Evolutionary conservation across 2,113 vertebrate genomes (phyloP), one percentile per base, ranked within the genome.

Genomic region (Pelmatolapia mariae): DNA sequence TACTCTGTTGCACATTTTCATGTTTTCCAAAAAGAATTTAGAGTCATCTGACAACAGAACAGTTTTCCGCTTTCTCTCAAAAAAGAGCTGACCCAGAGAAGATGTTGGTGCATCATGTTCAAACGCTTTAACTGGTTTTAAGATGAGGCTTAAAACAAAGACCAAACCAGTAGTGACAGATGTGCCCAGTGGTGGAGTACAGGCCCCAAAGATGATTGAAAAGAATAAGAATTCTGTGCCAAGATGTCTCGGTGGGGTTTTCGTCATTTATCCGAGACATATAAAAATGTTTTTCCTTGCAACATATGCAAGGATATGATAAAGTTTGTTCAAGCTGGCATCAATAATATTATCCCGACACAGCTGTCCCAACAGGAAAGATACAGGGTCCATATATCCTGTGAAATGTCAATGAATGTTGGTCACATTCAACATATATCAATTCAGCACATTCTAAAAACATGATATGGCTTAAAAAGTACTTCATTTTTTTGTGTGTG

Each of bases 271-370:
- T 63, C 59, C 0, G 29, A 63, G 59, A 63, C 4, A n/a, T n/a
- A 33, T 19, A 63, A 33, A 63, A 0, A 3, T 11, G 0, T 63
- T 63, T 63, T 63, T 63, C 29, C 59, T 0, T 63, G 59, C 59
- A 7, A 33, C 59, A 4, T 33, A 63, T 33, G 29, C 29, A 63
- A 63, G 59, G 0, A 63, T 33, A 11, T 63, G 59, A 63, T 33
- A 33, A 63, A 2, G 9, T 19, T 33, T 19, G 1, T 19, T 63
- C 16, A 63, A 63, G 9, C 59, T 63, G 59, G 29, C 2, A 33
- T 63, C 59, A 63, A 19, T 33, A 19, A 63, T 33, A 63, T 63
- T 33, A 63, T 33, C 29, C 29, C 0, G 16, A 63, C 59, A 33
- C 29, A 29, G 9, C 24, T 33, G 29, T 33, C 29, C 59, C 59